Evolutionary conservation across 1,140 invertebrate genomes (phyloP), one percentile per base, ranked within the genome.

Genomic region (Microplitis demolitor): DNA sequence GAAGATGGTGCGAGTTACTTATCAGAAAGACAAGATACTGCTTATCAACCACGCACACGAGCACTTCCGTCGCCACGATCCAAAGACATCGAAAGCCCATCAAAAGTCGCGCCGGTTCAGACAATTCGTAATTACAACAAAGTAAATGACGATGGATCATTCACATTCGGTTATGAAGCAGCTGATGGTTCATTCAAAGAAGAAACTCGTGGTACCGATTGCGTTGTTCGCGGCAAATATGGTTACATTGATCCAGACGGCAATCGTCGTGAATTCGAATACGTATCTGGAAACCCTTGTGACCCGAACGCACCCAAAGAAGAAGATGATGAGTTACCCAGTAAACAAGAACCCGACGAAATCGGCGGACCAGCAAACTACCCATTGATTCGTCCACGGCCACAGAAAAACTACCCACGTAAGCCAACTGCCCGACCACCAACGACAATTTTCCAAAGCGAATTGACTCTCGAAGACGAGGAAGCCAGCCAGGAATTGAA

Each of bases 121-220:
- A 94, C 93, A 1, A 93, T 94, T 74, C 87, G 93, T 51, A 94
- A 94, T 77, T 94, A 93, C 82, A 94, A 93, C 82, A 94, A 94
- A 85, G 91, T 94, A 2, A 94, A 94, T 80, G 93, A 94, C 79
- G 93, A 94, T 78, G 94, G 94, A 24, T 94, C 93, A 60, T 96
- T 95, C 84, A 95, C 94, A 13, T 96, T 96, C 82, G 93, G 93
- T 34, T 96, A 96, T 82, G 94, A 96, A 83, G 94, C 94, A 1
- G 94, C 93, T 8, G 94, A 96, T 80, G 95, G 95, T n/a, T 94
- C 93, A 14, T 95, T 96, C 89, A 96, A 96, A 78, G 94, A 96
- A 82, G 94, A 97, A 84, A 95, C 93, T 1, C 85, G 94, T 71
- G 94, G 94, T 16, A 94, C 92, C 0, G 94, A 96, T 83, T 96